Base-by-base conservation (phyloP, 2,797 vertebrate genomes). In the Prunella strophiata region DNA sequence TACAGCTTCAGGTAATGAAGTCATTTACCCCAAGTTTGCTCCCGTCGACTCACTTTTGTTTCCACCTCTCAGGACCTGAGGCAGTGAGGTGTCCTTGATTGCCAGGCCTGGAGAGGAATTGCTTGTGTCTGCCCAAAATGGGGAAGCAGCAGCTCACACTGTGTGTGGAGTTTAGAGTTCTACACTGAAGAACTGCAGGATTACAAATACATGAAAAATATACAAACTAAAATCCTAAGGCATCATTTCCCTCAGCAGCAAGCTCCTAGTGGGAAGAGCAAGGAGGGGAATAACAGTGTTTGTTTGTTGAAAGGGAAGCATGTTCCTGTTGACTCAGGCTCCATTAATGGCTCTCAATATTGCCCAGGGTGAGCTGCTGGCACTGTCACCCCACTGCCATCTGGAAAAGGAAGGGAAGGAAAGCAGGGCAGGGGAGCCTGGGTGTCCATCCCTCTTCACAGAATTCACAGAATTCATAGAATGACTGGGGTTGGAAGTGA, bases 271-370 rank as follows among this genome's bases (percentile, higher is more conserved):
- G 51, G 30, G 75, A 70, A 81, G 87, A 91, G 63, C 59, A 89
- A 63, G 62, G 66, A 80, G 59, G 18, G 45, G 36, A 43, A 81
- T 63, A 73, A 23, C 55, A 92, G 74, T 32, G 45, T 93, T 91
- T 88, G 78, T 94, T 92, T 93, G 80, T 74, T 74, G 87, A 76
- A 88, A 88, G 26, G 42, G 72, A 88, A 88, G 51, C 67, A 16
- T n/a, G 50, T 36, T 93, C 79, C 71, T 93, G 70, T 96, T 94
- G 88, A 84, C 63, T 94, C 91, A 94, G 25, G 66, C 57, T 89
- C 92, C 89, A 74, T 88, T 80, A 88, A 77, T 19, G 63, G 22
- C 52, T 87, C 62, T 91, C 82, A 48, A 72, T 63, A 90, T 55
- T 87, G 68, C 88, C 13, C 94, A 70, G 87, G 66, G 72, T 29